phyloP scores from a whole-genome alignment of 2,888 invertebrate genomes.

The Andrena chrysosceles region DNA sequence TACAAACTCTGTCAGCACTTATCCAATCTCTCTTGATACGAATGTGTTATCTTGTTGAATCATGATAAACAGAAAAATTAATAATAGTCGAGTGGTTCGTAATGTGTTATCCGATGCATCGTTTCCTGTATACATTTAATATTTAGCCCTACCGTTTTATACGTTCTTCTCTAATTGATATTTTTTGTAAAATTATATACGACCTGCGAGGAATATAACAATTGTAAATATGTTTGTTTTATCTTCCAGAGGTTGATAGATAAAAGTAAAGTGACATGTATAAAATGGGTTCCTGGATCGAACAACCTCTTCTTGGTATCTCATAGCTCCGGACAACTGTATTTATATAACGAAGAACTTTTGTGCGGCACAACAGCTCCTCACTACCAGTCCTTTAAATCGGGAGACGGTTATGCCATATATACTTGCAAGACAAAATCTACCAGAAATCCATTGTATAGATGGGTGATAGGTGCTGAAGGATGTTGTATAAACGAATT shows the following conservation, averaged over 20 bases:
- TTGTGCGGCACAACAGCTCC: slow-evolving; percentile 96
- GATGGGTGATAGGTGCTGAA: slow-evolving; percentile 94
- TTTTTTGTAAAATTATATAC: neutral
- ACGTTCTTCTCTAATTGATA: slow-evolving; percentile 6
- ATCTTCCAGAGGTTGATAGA: slow-evolving; percentile 94
- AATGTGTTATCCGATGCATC: neutral
- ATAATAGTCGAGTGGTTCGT: slow-evolving; percentile 50
- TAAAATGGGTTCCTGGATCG: slow-evolving; percentile 98
- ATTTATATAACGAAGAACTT: slow-evolving; percentile 98
- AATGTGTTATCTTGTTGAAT: slow-evolving; percentile 70
- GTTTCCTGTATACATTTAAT: slow-evolving; percentile 10
- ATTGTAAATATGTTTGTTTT: slow-evolving; percentile 11
- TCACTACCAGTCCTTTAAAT: slow-evolving; percentile 97
- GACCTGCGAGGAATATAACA: neutral
- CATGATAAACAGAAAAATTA: slow-evolving; percentile 67
- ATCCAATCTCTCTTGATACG: slow-evolving; percentile 59
- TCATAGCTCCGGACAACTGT: slow-evolving; percentile 98
- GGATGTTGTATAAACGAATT: slow-evolving; percentile 97
- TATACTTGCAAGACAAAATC: slow-evolving; percentile 98
- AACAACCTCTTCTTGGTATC: slow-evolving; percentile 97
- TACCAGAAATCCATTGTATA: slow-evolving; percentile 97
- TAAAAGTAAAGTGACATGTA: slow-evolving; percentile 97
- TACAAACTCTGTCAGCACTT: slow-evolving; percentile 55
- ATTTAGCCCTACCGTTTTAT: slow-evolving; percentile 16
- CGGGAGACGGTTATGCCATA: slow-evolving; percentile 97